phyloP scores from a whole-genome alignment of 35 echinoderm and acorn worm species.

The Strongylocentrotus purpuratus region DNA sequence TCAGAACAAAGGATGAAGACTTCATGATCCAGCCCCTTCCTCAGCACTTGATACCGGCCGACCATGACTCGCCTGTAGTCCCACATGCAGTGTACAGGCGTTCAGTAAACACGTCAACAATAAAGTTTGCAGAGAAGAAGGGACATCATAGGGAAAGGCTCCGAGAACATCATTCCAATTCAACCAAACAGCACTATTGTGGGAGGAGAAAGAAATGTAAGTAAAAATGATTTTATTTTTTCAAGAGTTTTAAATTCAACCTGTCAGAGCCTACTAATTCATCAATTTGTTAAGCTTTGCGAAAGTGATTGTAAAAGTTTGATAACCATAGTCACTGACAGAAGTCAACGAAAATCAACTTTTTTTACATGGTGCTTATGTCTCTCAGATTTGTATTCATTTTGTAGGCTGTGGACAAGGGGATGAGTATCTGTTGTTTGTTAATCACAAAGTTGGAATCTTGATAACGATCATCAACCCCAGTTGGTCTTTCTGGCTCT shows the following conservation, averaged over 20 bases:
- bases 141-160: conserved; percentile 12
- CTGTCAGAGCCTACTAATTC: no score
- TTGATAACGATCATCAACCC: background rate
- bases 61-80: conserved; percentile 47
- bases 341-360: background rate
- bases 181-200: conserved; percentile 86
- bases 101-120: conserved; percentile 48
- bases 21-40: conserved; percentile 84
- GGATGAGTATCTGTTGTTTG: background rate
- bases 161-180: conserved; percentile 45
- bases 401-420: background rate
- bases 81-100: conserved; percentile 83
- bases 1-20: conserved; percentile 72
- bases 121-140: conserved; percentile 46
- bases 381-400: background rate
- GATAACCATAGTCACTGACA: background rate
- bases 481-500: background rate
- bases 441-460: background rate
- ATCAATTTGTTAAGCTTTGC: no score
- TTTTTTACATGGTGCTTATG: background rate
- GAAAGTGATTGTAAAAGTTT: background rate
- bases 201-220: conserved; percentile 87
- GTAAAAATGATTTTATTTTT: conserved; percentile 33
- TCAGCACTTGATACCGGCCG: conserved; percentile 51
- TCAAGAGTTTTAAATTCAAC: background rate